Evolutionary conservation across 2,888 invertebrate species (phyloP).

Genomic region (Muscina levida): DNA sequence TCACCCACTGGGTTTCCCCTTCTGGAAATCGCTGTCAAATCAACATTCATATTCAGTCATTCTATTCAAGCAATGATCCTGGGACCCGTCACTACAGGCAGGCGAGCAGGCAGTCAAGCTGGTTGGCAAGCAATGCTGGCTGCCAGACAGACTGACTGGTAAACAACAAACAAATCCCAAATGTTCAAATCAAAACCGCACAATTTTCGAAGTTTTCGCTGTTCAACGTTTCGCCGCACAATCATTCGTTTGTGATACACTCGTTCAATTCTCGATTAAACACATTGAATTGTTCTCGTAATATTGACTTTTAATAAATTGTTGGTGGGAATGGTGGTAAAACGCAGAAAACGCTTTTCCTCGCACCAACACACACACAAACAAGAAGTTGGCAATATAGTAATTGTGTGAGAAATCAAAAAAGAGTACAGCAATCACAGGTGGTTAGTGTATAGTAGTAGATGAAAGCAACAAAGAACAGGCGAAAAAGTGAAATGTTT

Average conservation of each 20-base stretch:
- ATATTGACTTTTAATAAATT: slow-evolving; percentile 58
- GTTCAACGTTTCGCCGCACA: slow-evolving; percentile 5
- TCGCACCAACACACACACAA: background rate
- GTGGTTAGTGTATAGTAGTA: background rate
- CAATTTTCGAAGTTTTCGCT: slow-evolving; percentile 32
- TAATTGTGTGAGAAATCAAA: background rate
- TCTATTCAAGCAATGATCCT: slow-evolving; percentile 27
- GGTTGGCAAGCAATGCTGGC: background rate
- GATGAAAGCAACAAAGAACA: background rate
- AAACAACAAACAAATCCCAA: slow-evolving; percentile 52
- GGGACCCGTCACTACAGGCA: background rate
- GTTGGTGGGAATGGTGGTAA: slow-evolving; percentile 26
- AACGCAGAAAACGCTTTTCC: slow-evolving; percentile 6
- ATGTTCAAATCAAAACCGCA: slow-evolving; percentile 65
- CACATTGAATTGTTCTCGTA: slow-evolving; percentile 41
- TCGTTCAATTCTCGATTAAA: slow-evolving; percentile 39
- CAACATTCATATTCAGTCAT: slow-evolving; percentile 45
- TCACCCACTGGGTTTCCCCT: background rate
- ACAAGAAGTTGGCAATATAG: background rate
- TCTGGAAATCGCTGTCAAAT: slow-evolving; percentile 41
- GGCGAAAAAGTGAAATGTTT: slow-evolving; percentile 35
- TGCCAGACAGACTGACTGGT: slow-evolving; percentile 39
- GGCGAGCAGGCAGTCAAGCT: background rate
- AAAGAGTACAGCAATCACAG: background rate
- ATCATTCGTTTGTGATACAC: background rate